A percentile compares a stretch with the other conserved stretches of the same genome.
Evolutionary conservation across 1,140 invertebrate species (phyloP).

Genomic region (Sminthurinus signatus): DNA sequence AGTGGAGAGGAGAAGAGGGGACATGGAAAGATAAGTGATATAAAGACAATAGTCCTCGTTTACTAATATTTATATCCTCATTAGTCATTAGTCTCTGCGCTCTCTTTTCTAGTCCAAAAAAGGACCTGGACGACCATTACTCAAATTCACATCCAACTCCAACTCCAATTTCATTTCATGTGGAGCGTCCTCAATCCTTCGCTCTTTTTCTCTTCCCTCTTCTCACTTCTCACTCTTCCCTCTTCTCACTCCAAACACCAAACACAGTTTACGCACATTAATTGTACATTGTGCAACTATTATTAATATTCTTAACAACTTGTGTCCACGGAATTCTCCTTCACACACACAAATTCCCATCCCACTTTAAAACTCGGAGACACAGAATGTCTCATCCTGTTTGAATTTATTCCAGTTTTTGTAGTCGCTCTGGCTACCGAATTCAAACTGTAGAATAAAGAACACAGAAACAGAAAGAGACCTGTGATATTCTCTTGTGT

Average conservation of each 20-base stretch:
- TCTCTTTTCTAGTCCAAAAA: constrained; percentile 31
- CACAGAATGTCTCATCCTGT: no score
- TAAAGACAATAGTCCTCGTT: constrained; percentile 35
- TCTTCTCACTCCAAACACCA: no score
- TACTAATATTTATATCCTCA: constrained; percentile 41
- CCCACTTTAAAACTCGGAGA: no score
- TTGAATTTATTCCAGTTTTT: no score
- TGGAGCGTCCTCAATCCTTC: neutral
- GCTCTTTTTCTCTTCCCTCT: neutral
- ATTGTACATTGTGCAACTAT: neutral
- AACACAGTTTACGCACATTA: constrained; percentile 6
- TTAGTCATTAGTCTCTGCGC: constrained; percentile 40
- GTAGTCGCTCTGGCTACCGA: no score
- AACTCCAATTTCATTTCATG: constrained; percentile 10
- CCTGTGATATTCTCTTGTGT: no score
- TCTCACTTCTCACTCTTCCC: neutral
- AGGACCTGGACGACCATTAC: constrained; percentile 21
- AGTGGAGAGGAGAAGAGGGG: no score
- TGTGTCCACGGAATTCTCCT: no score
- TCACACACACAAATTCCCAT: neutral
- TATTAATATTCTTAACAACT: neutral
- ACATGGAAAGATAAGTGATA: no score
- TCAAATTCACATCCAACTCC: constrained; percentile 18
- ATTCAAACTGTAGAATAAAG: no score
- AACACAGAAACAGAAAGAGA: no score